Evolutionary conservation across 2,797 vertebrate species (phyloP).

Genomic region (Artibeus jamaicensis): DNA sequence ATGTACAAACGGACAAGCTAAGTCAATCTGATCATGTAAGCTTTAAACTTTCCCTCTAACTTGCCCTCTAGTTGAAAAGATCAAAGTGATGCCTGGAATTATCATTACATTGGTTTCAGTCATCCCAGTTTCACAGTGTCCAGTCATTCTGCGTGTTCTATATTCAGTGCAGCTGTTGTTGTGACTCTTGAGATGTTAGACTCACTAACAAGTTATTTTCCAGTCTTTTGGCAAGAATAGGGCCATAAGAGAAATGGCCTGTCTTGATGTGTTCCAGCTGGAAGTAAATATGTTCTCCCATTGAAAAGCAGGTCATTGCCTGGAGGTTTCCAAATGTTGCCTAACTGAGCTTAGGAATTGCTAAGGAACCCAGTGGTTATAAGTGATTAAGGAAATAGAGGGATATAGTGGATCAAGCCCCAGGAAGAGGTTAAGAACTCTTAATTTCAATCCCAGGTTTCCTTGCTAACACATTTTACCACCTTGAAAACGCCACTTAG

Average conservation of each 20-base stretch:
- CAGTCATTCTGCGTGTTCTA: conserved; percentile 45
- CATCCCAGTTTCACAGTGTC: conserved; percentile 66
- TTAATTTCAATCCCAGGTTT: conserved; percentile 67
- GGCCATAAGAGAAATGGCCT: conserved; percentile 70
- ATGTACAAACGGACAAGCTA: not conserved
- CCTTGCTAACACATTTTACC: conserved; percentile 63
- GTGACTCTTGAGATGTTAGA: conserved; percentile 66
- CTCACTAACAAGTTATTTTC: conserved; percentile 77
- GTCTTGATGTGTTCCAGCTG: conserved; percentile 75
- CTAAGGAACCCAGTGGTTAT: conserved; percentile 62
- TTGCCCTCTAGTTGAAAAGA: conserved; percentile 52
- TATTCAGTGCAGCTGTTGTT: conserved; percentile 69
- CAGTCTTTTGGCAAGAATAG: conserved; percentile 74
- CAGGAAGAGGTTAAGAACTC: conserved; percentile 52
- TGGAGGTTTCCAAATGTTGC: conserved; percentile 63
- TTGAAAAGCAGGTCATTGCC: conserved; percentile 68
- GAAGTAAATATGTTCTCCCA: conserved; percentile 67
- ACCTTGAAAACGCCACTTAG: conserved; percentile 68
- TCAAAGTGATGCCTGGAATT: conserved; percentile 60
- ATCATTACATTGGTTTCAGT: conserved; percentile 57
- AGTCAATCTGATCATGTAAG: conserved; percentile 6
- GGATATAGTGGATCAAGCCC: conserved; percentile 7
- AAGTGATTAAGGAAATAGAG: conserved; percentile 66
- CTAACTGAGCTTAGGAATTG: conserved; percentile 60
- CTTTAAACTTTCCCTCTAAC: conserved; percentile 28